Percentiles rank a stretch among this genome's conserved stretches.
phyloP scores from a whole-genome alignment of 1,140 invertebrate species.

The Anastrepha ludens region DNA sequence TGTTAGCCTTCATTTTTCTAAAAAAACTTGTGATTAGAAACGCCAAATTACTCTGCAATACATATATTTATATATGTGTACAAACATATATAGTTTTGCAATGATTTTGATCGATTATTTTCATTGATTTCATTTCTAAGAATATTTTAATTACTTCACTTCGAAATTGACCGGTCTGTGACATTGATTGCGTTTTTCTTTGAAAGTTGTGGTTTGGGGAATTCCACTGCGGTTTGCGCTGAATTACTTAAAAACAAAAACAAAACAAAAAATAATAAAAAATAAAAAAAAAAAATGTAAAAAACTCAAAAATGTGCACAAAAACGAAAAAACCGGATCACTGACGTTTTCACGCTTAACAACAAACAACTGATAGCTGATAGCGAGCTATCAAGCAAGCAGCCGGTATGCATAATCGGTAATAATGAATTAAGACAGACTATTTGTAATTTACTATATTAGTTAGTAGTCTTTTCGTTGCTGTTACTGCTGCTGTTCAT shows the following conservation, averaged over 20 bases:
- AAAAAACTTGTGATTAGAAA: too few species aligned
- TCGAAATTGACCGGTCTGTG: neutral
- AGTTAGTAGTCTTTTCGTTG: neutral
- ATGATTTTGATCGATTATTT: neutral
- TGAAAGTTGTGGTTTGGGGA: conserved; percentile 39
- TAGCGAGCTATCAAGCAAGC: too few species aligned
- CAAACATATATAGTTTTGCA: neutral
- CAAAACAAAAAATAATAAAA: neutral
- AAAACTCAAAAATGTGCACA: neutral
- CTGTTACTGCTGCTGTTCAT: neutral
- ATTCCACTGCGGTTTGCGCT: conserved; percentile 30
- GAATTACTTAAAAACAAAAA: neutral
- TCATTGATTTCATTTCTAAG: conserved; percentile 1
- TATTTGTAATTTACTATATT: conserved; percentile 3
- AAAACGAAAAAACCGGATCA: conserved; percentile 1
- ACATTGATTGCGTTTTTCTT: conserved; percentile 13
- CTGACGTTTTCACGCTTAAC: conserved; percentile 8
- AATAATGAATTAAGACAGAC: neutral
- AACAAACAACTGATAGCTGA: neutral
- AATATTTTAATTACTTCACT: neutral
- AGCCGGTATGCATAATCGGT: neutral
- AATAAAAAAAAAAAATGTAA: neutral
- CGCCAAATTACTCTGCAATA: too few species aligned
- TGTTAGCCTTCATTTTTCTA: neutral
- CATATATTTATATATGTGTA: neutral